Base-by-base conservation (phyloP, 1,140 invertebrate species). In the Apis florea region DNA sequence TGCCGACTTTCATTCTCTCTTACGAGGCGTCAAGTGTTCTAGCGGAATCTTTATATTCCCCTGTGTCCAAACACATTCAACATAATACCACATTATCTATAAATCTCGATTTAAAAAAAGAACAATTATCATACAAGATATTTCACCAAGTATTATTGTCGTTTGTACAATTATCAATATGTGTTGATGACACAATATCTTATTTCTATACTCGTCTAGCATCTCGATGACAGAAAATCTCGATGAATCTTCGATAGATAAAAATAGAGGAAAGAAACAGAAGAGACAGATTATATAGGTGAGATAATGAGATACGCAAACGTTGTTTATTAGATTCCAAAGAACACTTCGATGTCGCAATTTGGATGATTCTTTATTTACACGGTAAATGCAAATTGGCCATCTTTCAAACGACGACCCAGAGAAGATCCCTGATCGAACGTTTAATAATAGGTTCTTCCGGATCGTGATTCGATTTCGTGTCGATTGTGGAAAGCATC, bases 371-470 rank as follows among this genome's bases (percentile, higher is more conserved):
- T 73, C 26, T 82, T 82, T 83, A 85, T 87, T 89, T 85, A 40
- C 6, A 85, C 54, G 71, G 78, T 83, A 86, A 85, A 90, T 90
- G 88, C 85, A 89, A 90, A 90, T 90, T 12, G 67, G 2, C 5
- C 24, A 21, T 74, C 0, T 86, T 79, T 56, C 70, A 76, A 77
- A 83, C 78, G 81, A 88, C 87, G 81, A 88, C 87, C 89, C 88
- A 88, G 83, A 89, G 85, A 90, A 90, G 87, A 84, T 88, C n/a
- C 19, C 6, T 26, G 8, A 71, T 51, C 63, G 56, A 64, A 70
- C 56, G 17, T 40, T n/a, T 40, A 40, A 17, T 12, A n/a, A 56
- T 64, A 21, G 26, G 56, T 79, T 59, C 31, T 19, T 21, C 17
- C n/a, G 21, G 68, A 85, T 66, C 59, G 53, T 88, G 81, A 78